Base-by-base conservation (phyloP, 2,797 vertebrate genomes). In the Sebastes cheni region DNA sequence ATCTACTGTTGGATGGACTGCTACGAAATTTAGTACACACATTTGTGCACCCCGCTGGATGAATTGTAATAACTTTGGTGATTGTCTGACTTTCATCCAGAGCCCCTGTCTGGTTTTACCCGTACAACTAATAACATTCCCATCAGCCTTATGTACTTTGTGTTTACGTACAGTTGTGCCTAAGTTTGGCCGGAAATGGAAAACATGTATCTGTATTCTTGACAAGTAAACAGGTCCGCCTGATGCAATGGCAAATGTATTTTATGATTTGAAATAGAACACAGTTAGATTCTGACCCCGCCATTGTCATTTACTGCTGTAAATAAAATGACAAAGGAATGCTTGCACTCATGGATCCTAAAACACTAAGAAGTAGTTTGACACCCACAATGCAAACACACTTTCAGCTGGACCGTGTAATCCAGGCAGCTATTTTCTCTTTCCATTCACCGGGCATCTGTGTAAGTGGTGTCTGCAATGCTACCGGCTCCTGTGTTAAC, bases 351-450 rank as follows among this genome's bases (percentile, higher is more conserved):
- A 42, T 36, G 23, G n/a, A 72, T 73, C 30, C 62, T 74, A 58
- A 79, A 82, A 83, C 60, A 86, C 52, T 50, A 39, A 71, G 27
- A 80, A 52, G 69, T 20, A 76, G 75, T 82, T 85, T 87, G 78
- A 92, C 83, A 32, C 80, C 88, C 77, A 18, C 79, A 85, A 30
- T 59, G 67, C 86, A 94, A 92, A 92, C 83, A 79, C 72, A 79
- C 84, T 88, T 67, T 83, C 61, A 88, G 64, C 72, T 79, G 67
- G 77, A 86, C 62, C 86, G 56, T 89, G 80, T 92, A 91, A 93
- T 93, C 91, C 88, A 72, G 78, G 75, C 88, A 80, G 60, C 82
- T 88, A 75, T 91, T 91, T 83, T 82, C 76, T 81, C 52, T 80
- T 68, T 34, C 80, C 80, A 66, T 80, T 90, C 65, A 73, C 9